Conservation (phyloP, 2,888 invertebrate genomes). For the Nemoura dubitans region DNA sequence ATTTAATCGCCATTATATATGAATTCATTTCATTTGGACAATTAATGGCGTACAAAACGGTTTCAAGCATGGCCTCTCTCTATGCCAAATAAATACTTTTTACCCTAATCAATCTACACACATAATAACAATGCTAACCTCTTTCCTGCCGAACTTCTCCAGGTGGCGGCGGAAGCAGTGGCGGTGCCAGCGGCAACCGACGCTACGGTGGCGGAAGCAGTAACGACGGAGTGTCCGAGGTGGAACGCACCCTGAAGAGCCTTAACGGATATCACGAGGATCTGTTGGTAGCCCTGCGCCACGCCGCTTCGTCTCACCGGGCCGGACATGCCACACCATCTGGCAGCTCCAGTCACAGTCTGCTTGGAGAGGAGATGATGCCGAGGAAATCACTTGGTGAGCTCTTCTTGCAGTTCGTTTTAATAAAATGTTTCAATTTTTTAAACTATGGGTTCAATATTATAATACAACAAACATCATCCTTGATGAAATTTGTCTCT, state of each 20-base stretch:
- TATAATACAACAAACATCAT: no score
- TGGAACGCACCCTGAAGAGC: slow-evolving; percentile 87
- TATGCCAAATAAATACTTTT: no score
- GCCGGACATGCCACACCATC: slow-evolving; percentile 67
- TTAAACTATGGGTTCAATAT: no score
- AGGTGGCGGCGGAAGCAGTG: not conserved
- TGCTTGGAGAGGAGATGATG: slow-evolving; percentile 74
- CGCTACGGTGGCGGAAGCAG: slow-evolving; percentile 54
- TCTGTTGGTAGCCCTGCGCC: slow-evolving; percentile 87
- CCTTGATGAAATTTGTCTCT: no score
- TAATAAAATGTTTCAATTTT: no score
- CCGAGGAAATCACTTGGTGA: slow-evolving; percentile 69
- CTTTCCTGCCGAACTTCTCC: not conserved
- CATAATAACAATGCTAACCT: no score
- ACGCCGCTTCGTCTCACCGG: slow-evolving; percentile 77
- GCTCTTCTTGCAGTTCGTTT: no score
- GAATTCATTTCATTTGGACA: no score
- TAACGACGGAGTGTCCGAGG: slow-evolving; percentile 74
- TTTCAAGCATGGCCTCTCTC: no score
- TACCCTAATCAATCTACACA: no score
- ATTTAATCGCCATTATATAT: no score
- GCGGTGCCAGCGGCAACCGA: slow-evolving; percentile 57
- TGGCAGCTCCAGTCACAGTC: slow-evolving; percentile 70
- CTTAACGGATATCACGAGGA: slow-evolving; percentile 93
- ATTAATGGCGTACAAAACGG: no score